Conservation (phyloP, 2,888 invertebrate species). For the Stenchaetothrips biformis region DNA sequence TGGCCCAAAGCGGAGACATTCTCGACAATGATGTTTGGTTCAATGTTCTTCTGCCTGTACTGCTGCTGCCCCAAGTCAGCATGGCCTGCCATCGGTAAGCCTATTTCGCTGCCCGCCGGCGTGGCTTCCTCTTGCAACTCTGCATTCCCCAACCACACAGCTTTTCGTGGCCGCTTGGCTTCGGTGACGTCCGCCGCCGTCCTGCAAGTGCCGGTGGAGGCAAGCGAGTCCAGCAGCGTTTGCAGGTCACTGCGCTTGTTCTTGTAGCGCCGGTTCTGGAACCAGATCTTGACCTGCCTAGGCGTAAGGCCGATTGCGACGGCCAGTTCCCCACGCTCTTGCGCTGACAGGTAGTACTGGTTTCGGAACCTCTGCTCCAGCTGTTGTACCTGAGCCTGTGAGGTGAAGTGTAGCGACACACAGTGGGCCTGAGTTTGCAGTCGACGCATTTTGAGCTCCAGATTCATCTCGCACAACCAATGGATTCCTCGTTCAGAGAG, state of each 20-base stretch:
- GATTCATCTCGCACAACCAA: too few species aligned
- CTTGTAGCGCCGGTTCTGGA: slow-evolving; percentile 99
- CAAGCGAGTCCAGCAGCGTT: not conserved
- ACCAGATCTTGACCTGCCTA: slow-evolving; percentile 99
- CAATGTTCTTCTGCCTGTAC: not conserved
- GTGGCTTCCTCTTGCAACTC: not conserved
- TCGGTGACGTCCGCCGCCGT: not conserved
- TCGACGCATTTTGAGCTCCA: too few species aligned
- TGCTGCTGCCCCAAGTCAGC: not conserved
- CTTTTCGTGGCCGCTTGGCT: not conserved
- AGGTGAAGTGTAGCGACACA: not conserved
- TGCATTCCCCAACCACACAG: not conserved
- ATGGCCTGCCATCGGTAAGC: not conserved
- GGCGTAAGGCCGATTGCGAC: slow-evolving; percentile 91
- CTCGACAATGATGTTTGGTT: not conserved
- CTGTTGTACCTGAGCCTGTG: slow-evolving; percentile 77
- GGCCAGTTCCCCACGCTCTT: slow-evolving; percentile 92
- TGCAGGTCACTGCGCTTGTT: slow-evolving; percentile 58
- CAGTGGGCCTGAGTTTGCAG: too few species aligned
- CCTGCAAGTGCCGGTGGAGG: not conserved
- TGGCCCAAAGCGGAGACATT: too few species aligned
- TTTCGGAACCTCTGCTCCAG: slow-evolving; percentile 93
- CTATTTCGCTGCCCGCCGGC: too few species aligned
- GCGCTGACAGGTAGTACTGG: slow-evolving; percentile 94
- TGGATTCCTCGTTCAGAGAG: too few species aligned